phyloP scores from a whole-genome alignment of 1,140 invertebrate genomes.

The Bombus impatiens region DNA sequence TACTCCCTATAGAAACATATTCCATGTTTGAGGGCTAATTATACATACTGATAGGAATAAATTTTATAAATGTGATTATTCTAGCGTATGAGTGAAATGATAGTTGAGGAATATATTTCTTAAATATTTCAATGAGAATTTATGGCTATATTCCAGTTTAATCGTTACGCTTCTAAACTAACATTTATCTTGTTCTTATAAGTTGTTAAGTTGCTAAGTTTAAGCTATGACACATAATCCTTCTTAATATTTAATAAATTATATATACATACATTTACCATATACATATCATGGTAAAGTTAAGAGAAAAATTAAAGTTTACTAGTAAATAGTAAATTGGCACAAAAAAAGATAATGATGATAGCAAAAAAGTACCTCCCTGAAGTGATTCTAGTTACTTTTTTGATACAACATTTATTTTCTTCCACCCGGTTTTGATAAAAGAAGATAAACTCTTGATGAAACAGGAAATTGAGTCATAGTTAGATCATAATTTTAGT shows the following conservation, averaged over 20 bases:
- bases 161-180: neutral
- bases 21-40: neutral
- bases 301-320: neutral
- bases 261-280: neutral
- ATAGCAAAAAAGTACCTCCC: neutral
- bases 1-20: slow-evolving; percentile 19
- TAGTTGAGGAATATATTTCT: neutral
- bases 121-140: neutral
- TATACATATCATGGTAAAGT: neutral
- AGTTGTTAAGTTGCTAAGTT: neutral
- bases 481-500: neutral
- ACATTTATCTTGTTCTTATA: neutral
- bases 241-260: neutral
- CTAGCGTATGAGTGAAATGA: neutral
- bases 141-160: neutral
- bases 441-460: neutral
- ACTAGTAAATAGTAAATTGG: neutral
- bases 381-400: neutral
- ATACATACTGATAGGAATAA: neutral
- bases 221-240: neutral
- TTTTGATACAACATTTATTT: neutral
- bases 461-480: neutral
- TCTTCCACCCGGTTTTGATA: neutral
- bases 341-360: neutral
- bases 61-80: neutral